phyloP scores from a whole-genome alignment of 2,888 invertebrate species.

The Spicauda simplicius region DNA sequence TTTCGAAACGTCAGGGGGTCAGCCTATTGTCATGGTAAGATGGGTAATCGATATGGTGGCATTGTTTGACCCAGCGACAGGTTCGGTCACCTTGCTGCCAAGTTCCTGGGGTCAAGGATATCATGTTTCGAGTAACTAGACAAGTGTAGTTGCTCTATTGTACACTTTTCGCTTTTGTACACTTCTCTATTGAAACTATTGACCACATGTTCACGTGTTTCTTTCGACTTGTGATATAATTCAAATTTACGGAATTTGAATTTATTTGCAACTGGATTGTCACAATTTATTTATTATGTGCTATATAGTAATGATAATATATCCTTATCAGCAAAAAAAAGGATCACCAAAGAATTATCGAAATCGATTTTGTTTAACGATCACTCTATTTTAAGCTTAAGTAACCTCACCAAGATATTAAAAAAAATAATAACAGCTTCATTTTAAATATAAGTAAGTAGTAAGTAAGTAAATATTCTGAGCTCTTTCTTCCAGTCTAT shows the following conservation, averaged over 20 bases:
- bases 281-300: too few species aligned
- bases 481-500: constrained; percentile 4
- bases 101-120: constrained; percentile 44
- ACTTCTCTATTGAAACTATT: background rate
- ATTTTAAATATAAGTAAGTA: background rate
- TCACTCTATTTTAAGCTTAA: background rate
- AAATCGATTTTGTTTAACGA: too few species aligned
- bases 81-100: constrained; percentile 59
- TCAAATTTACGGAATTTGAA: too few species aligned
- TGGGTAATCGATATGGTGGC: constrained; percentile 60
- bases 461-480: background rate
- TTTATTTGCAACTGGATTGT: too few species aligned
- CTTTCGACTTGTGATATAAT: too few species aligned
- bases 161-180: too few species aligned
- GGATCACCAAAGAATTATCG: too few species aligned
- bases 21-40: constrained; percentile 70
- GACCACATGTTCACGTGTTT: background rate
- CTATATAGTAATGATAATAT: too few species aligned
- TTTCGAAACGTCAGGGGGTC: constrained; percentile 60
- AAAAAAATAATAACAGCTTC: background rate
- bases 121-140: constrained; percentile 35
- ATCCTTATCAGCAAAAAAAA: too few species aligned
- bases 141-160: constrained; percentile 6
- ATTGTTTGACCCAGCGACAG: constrained; percentile 70
- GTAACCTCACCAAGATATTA: background rate